Evolutionary conservation across 2,797 vertebrate genomes (phyloP), one percentile per base, ranked within the genome.

Genomic region (Eidolon dupreanum): DNA sequence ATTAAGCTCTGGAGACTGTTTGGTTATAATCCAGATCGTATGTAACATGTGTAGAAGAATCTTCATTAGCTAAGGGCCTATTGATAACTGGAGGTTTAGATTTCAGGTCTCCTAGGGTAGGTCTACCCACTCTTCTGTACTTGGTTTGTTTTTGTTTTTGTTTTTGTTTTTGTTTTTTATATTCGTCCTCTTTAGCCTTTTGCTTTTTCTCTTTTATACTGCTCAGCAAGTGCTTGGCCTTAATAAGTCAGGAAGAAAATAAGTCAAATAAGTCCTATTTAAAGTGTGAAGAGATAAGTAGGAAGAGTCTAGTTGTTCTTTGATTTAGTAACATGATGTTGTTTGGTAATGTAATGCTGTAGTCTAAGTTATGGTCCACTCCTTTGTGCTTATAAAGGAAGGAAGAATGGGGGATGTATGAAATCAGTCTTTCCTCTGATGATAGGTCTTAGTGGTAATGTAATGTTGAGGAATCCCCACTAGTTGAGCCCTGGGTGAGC

Each of bases 301-400:
- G 65, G 36, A 61, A 81, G 8, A 5, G 6, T 90, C 33, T 85
- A 11, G 43, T 43, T 94, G n/a, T 90, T 90, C 24, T 53, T 95
- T 71, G 49, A 51, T 85, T 82, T 90, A 43, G 66, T 88, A 93
- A 82, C 75, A 6, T 79, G 49, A 68, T 93, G 8, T 86, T 96
- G 65, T 46, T 92, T 65, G 49, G 57, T 73, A 66, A 79, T 74
- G 57, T 31, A 61, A 51, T 82, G 5, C 75, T 79, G 8, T 57
- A 83, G 38, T 78, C 33, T 57, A 86, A 36, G 33, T 49, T 79
- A 51, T n/a, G 8, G 19, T 75, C 16, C 8, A 53, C 43, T 92
- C 3, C 10, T 86, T 87, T 74, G 46, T 93, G 26, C 33, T 94
- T 78, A 43, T 43, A 77, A 84, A 57, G 90, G 9, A 24, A 74